Percentiles rank a stretch among this genome's conserved stretches.
Evolutionary conservation across 2,113 vertebrate species (phyloP).

Genomic region (Leptocoma aspasia): DNA sequence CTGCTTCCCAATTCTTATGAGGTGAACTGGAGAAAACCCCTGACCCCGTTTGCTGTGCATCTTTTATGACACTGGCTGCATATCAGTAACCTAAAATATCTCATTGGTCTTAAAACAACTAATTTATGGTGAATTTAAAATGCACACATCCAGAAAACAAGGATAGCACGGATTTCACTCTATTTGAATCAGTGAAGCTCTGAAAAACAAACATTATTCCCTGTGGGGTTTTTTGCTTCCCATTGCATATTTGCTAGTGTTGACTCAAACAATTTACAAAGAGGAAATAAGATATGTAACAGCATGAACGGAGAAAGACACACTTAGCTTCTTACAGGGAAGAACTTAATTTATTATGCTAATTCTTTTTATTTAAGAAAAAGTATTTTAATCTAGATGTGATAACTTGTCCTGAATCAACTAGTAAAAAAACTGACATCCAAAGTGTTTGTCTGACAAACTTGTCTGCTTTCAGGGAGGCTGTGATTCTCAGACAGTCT

Average conservation of each 20-base stretch:
- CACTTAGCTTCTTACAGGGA: background rate
- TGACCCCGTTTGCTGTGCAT: rapidly evolving
- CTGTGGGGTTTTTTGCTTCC: background rate
- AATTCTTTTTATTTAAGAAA: background rate
- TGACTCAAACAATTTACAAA: background rate
- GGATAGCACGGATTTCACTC: background rate
- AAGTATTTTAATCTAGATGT: background rate
- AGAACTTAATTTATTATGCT: background rate
- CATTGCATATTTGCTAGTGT: background rate
- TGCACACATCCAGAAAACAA: rapidly evolving
- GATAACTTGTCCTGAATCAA: background rate
- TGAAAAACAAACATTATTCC: background rate
- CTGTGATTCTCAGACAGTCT: background rate
- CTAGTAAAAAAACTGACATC: background rate
- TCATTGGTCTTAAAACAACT: background rate
- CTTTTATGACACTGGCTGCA: background rate
- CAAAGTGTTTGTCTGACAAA: background rate
- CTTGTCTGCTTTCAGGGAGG: background rate
- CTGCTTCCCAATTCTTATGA: background rate
- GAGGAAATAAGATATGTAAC: background rate
- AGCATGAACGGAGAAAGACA: background rate
- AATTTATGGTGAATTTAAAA: background rate
- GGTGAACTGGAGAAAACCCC: background rate
- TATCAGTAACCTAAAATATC: background rate
- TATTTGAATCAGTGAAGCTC: background rate